Evolutionary conservation across 2,113 vertebrate genomes (phyloP).

Genomic region (Gadus chalcogrammus): DNA sequence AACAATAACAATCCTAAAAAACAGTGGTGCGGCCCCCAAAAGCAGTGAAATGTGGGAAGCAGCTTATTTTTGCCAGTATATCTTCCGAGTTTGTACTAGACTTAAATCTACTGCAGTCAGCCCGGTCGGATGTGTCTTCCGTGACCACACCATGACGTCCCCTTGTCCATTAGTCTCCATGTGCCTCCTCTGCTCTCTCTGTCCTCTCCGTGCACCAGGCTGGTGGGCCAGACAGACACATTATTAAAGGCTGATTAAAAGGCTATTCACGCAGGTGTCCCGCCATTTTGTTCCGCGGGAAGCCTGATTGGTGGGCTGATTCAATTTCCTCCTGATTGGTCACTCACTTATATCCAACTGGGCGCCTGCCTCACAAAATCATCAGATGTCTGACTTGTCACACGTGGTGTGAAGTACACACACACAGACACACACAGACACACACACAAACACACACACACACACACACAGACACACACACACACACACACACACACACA

Average conservation of each 20-base stretch:
- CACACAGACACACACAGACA: constrained; percentile 3
- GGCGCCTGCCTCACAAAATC: constrained; percentile 54
- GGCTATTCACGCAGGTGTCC: constrained; percentile 32
- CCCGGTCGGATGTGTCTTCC: too few species aligned
- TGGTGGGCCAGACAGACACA: neutral
- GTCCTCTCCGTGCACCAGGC: constrained; percentile 12
- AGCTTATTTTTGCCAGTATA: too few species aligned
- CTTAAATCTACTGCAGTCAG: too few species aligned
- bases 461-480: too few species aligned
- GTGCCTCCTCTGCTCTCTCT: too few species aligned
- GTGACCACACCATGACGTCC: too few species aligned
- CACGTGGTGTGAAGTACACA: neutral
- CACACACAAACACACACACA: neutral
- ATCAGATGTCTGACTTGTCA: constrained; percentile 47
- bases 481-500: constrained; percentile 9
- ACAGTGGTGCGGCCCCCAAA: too few species aligned
- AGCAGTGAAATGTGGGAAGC: too few species aligned
- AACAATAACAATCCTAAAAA: too few species aligned
- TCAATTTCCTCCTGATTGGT: constrained; percentile 52
- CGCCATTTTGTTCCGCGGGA: constrained; percentile 27
- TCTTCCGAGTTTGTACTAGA: too few species aligned
- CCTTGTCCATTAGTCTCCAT: too few species aligned
- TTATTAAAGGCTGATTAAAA: constrained; percentile 46
- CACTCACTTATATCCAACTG: constrained; percentile 54
- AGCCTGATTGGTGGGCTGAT: constrained; percentile 39